Base-by-base conservation (phyloP, 2,888 invertebrate species). In the Gari tellinella region DNA sequence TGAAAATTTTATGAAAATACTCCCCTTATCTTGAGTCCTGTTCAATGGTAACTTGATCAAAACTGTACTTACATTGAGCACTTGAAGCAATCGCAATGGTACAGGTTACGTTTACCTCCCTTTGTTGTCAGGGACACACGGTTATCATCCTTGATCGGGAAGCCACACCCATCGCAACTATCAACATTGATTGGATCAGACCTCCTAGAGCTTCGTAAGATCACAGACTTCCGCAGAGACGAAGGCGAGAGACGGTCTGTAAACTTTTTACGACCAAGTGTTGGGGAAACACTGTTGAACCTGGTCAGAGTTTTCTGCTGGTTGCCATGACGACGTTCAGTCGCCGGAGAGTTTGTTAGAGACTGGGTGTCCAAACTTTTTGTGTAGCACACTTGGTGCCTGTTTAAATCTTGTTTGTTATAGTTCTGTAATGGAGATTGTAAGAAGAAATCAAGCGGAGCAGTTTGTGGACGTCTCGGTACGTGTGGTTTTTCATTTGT, bases 41-140 rank as follows among this genome's bases (percentile, higher is more conserved):
- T 31, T 40, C 14, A 40, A 8, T 14, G 40, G n/a, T n/a, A n/a
- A n/a, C n/a, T n/a, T n/a, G n/a, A n/a, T n/a, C n/a, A n/a, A n/a
- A 31, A 31, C 31, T 25, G 23, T 19, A 76, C 86, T 80, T 84
- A 87, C 87, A 65, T 67, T 23, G 75, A 79, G 49, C 87, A 87
- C 52, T 87, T 87, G 72, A 87, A 87, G 72, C 87, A 87, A 45
- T 79, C 69, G 0, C 67, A 67, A 61, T 87, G 87, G 60, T 79
- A 87, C 26, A 81, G 67, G 31, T 70, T 74, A 45, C 84, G 66
- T 45, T 75, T 77, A 14, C 77, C 75, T 17, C 58, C 48, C 41
- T 72, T 74, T 26, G 63, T 26, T 19, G 72, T 57, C 26, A 82
- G 70, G 0, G 86, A 85, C 19, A 87, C 78, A n/a, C 82, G 60